Evolutionary conservation across 2,888 invertebrate genomes (phyloP).

Genomic region (Oxyteleia sp.): DNA sequence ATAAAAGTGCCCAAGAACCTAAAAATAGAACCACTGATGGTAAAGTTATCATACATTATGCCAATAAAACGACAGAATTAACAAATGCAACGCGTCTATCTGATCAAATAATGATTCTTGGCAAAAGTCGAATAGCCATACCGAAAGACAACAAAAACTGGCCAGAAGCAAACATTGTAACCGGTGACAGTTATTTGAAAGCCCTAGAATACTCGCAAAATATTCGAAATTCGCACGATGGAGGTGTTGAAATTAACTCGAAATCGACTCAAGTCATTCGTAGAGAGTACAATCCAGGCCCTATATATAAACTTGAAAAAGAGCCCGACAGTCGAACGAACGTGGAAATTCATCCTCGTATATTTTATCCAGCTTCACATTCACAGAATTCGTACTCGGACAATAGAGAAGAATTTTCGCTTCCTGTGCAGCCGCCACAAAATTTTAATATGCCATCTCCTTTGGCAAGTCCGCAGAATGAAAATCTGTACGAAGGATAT

Average conservation of each 20-base stretch:
- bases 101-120: slow-evolving; percentile 56
- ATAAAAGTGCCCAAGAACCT: no score
- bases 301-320: slow-evolving; percentile 76
- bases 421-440: slow-evolving; percentile 34
- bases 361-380: slow-evolving; percentile 23
- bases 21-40: no score
- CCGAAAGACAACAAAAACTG: slow-evolving; percentile 55
- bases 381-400: neutral
- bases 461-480: neutral
- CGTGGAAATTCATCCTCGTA: slow-evolving; percentile 54
- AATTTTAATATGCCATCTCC: slow-evolving; percentile 37
- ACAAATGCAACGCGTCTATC: slow-evolving; percentile 26
- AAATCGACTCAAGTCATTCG: slow-evolving; percentile 76
- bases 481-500: slow-evolving; percentile 73
- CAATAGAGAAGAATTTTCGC: slow-evolving; percentile 32
- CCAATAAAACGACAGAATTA: slow-evolving; percentile 33
- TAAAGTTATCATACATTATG: slow-evolving; percentile 39
- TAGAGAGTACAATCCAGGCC: slow-evolving; percentile 79
- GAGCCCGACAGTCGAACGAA: slow-evolving; percentile 83
- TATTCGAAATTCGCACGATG: slow-evolving; percentile 84
- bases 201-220: slow-evolving; percentile 90
- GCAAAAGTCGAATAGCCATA: slow-evolving; percentile 46
- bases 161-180: slow-evolving; percentile 67
- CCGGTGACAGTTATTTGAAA: slow-evolving; percentile 90
- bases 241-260: slow-evolving; percentile 60